phyloP scores from a whole-genome alignment of 2,797 vertebrate species.

The Neoniphon sammara region DNA sequence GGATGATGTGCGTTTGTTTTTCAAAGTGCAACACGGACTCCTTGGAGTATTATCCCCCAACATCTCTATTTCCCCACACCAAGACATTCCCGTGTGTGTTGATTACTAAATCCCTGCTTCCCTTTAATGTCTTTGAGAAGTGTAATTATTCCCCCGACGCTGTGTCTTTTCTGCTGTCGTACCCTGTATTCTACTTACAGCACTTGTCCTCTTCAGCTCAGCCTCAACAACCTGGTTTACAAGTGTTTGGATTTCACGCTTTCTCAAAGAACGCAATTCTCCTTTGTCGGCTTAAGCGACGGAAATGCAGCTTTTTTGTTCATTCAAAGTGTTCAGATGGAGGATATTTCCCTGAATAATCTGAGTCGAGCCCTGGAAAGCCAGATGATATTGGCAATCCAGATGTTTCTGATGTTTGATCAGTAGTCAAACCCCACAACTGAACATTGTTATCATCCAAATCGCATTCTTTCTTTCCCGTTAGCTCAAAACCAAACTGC shows the following conservation, averaged over 20 bases:
- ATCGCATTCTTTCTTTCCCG: not conserved
- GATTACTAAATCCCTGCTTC: not conserved
- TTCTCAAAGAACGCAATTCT: not conserved
- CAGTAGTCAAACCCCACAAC: not conserved
- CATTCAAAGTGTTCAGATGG: not conserved
- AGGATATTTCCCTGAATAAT: not conserved
- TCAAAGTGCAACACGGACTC: slow-evolving; percentile 66
- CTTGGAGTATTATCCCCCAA: slow-evolving; percentile 1
- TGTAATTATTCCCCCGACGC: not conserved
- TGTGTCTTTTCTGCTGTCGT: not conserved
- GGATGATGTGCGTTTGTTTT: slow-evolving; percentile 54
- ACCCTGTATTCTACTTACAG: slow-evolving; percentile 23
- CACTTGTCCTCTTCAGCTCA: not conserved
- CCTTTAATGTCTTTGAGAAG: not conserved
- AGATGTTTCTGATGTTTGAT: not conserved
- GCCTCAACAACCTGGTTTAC: not conserved
- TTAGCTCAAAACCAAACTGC: not conserved
- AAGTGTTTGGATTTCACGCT: not conserved
- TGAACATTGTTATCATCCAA: not conserved
- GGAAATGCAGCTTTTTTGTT: not conserved
- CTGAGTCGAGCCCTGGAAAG: not conserved
- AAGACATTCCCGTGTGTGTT: not conserved
- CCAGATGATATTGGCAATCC: not conserved
- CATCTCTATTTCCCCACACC: slow-evolving; percentile 3
- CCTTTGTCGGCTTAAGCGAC: not conserved